Evolutionary conservation across 2,113 vertebrate genomes (phyloP).

Genomic region (Gavia stellata): DNA sequence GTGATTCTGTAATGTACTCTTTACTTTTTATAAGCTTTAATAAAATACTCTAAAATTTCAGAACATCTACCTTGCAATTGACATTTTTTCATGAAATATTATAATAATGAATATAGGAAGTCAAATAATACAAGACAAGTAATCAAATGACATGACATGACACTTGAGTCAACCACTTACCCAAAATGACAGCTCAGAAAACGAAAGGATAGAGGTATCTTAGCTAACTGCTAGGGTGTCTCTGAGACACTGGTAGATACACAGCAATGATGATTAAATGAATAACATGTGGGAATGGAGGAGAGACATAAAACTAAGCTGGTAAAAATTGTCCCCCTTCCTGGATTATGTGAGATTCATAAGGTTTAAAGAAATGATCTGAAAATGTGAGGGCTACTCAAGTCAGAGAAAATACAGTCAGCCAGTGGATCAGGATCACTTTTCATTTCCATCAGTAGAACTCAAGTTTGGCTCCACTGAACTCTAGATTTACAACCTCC

Average conservation of each 20-base stretch:
- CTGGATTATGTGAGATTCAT: neutral
- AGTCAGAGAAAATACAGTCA: neutral
- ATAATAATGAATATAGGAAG: neutral
- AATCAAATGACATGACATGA: neutral
- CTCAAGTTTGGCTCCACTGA: neutral
- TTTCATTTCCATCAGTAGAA: neutral
- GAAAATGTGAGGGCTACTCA: neutral
- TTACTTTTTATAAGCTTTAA: neutral
- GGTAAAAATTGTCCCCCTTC: neutral
- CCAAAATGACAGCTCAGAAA: neutral
- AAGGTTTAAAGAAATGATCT: neutral
- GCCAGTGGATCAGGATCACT: neutral
- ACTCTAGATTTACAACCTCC: neutral
- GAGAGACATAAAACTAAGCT: neutral
- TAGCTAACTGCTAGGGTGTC: neutral
- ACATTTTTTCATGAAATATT: neutral
- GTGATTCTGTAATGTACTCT: no score
- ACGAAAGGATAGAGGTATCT: neutral
- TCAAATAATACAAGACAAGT: neutral
- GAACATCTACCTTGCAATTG: neutral
- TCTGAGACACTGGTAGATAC: neutral
- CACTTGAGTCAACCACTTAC: neutral
- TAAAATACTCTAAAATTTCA: neutral
- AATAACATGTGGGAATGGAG: neutral
- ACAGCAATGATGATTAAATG: neutral